Evolutionary conservation across 2,888 invertebrate species (phyloP).

Genomic region (Hirtodrosophila trivittata): DNA sequence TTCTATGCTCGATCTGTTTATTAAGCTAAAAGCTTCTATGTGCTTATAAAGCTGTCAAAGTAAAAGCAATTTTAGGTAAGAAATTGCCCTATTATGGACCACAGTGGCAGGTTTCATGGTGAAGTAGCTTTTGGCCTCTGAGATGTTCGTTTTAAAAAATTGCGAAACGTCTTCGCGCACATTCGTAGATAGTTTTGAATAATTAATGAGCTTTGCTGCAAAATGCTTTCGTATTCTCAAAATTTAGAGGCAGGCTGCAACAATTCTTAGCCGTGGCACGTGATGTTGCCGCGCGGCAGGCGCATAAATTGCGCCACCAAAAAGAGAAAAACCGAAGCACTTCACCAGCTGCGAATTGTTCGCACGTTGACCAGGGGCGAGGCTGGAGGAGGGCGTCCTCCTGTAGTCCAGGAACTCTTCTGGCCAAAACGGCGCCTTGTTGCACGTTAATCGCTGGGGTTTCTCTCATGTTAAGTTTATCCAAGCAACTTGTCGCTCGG

Average conservation of each 20-base stretch:
- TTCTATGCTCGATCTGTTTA: too few species aligned
- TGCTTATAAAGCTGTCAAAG: neutral
- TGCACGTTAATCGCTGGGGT: conserved; percentile 54
- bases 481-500: conserved; percentile 61
- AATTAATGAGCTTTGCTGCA: conserved; percentile 72
- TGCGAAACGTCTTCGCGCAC: conserved; percentile 38
- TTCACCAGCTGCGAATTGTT: conserved; percentile 64
- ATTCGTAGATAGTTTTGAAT: conserved; percentile 76
- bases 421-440: conserved; percentile 39
- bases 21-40: conserved; percentile 5
- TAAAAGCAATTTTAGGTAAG: neutral
- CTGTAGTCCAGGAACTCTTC: conserved; percentile 17
- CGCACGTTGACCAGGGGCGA: conserved; percentile 53
- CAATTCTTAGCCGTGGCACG: conserved; percentile 50
- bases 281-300: conserved; percentile 54
- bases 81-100: neutral
- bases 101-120: conserved; percentile 28
- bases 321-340: conserved; percentile 19
- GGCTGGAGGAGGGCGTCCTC: conserved; percentile 4
- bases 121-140: conserved; percentile 3
- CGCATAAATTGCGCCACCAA: conserved; percentile 61
- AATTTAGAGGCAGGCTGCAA: conserved; percentile 29
- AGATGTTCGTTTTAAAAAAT: conserved; percentile 22
- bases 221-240: conserved; percentile 32
- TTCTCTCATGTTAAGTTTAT: too few species aligned